Evolutionary conservation across 1,140 invertebrate genomes (phyloP).

Genomic region (Metaphire vulgaris): DNA sequence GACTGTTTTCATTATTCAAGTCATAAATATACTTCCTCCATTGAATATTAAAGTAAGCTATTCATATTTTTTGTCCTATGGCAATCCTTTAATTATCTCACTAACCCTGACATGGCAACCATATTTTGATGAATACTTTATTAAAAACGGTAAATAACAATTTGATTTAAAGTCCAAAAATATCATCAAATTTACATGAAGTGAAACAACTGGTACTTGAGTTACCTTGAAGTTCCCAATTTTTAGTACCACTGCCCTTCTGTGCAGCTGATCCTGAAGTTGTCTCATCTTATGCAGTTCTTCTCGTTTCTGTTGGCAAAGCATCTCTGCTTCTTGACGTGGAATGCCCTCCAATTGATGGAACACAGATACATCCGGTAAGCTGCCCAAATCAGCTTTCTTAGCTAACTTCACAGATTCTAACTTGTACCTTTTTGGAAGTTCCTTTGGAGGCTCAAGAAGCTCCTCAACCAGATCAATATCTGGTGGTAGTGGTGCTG

Average conservation of each 20-base stretch:
- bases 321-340: slow-evolving; percentile 10
- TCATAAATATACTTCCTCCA: no score
- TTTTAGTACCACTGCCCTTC: slow-evolving; percentile 10
- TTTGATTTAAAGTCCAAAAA: neutral
- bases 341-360: slow-evolving; percentile 8
- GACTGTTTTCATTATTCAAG: no score
- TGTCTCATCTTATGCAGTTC: neutral
- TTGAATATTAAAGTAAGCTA: no score
- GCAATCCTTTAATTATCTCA: neutral
- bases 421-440: neutral
- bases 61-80: neutral
- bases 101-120: neutral
- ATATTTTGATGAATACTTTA: neutral
- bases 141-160: neutral
- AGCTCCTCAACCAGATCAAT: neutral
- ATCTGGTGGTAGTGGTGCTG: neutral
- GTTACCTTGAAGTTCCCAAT: slow-evolving; percentile 13
- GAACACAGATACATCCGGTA: slow-evolving; percentile 10
- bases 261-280: neutral
- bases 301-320: slow-evolving; percentile 9
- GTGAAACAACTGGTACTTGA: no score
- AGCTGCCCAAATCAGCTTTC: slow-evolving; percentile 4
- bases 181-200: no score
- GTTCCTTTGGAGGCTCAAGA: neutral
- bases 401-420: neutral